Base-by-base conservation (phyloP, 2,797 vertebrate species). In the Paratrypauchen microcephalus region DNA sequence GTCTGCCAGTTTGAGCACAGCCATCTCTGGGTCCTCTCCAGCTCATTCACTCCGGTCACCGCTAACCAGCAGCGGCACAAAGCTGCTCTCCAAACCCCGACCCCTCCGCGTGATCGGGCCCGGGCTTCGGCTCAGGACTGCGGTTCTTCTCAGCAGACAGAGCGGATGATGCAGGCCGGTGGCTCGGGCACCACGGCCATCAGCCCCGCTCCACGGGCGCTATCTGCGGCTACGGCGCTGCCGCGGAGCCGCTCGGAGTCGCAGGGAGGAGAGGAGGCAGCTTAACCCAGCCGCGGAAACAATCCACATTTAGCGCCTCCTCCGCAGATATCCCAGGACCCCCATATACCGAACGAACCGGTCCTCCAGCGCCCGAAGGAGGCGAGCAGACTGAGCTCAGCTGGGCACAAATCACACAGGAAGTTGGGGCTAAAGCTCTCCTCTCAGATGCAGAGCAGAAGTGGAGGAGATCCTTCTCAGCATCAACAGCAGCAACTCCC, bases 1-100 rank as follows among this genome's bases (percentile, higher is more conserved):
- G 18, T 95, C 94, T 75, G 89, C 89, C 89, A 95, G 92, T 75
- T 94, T 95, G 72, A 95, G 92, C 57, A 95, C 93, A 84, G 94
- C 94, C 94, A 95, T 95, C 81, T 89, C 92, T 72, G 86, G 81
- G 75, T 90, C 84, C 76, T 90, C 77, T 72, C 80, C 78, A 16
- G 82, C 80, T 86, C 91, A 90, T 92, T 85, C 90, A 84, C 89
- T 81, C 81, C 65, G 76, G 28, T 72, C 80, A 74, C 69, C 79
- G 70, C 57, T 36, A 36, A 36, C 8, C 32, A 36, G 32, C 32
- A 36, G 32, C 7, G 32, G 32, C 32, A 9, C 32, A 6, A 36
- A 9, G 32, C 32, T 13, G 41, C 41, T 45, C 39, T 41, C 41
- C 67, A 48, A 70, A 70, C 74, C 80, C 52, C 74, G 81, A 79